Evolutionary conservation across 1,140 invertebrate species (phyloP), one percentile per base, ranked within the genome.

Genomic region (Drosophila seguyi): DNA sequence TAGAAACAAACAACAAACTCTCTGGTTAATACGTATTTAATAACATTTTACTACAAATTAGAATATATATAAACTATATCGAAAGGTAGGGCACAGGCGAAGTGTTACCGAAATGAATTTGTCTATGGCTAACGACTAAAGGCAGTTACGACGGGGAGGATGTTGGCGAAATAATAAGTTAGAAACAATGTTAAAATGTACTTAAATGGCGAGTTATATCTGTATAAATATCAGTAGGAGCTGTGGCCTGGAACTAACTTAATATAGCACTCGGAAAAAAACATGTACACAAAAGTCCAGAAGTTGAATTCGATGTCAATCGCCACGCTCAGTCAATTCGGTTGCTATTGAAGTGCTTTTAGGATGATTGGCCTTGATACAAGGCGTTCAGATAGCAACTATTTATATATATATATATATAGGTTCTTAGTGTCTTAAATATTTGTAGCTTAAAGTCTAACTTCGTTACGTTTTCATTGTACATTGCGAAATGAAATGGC

Each of bases 351-450:
- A 60, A 77, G 71, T 84, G 69, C 67, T 62, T 53, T 75, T 88
- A 92, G 90, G 81, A 92, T 78, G 67, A 55, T 52, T 63, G 71
- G 75, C 91, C 91, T 92, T 92, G 91, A 92, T 92, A 92, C 91
- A 92, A 92, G 91, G 91, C 69, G 78, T 77, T 83, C 44, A 36
- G 42, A 48, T 59, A 71, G 62, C 62, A 61, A 44, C 59, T n/a
- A 45, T n/a, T n/a, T n/a, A n/a, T n/a, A n/a, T 31, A 48, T 39
- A 47, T 39, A 62, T 48, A 27, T 59, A 34, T 31, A 50, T 41
- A 67, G n/a, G 16, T 22, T 6, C 61, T 45, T 73, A 72, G n/a
- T 29, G 6, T 47, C 29, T 36, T 31, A 53, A 45, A 52, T 56
- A 45, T 45, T 66, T 34, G n/a, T 67, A 67, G 36, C 66, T 61